Evolutionary conservation across 1,140 invertebrate species (phyloP).

Genomic region (Acromyrmex heyeri): DNA sequence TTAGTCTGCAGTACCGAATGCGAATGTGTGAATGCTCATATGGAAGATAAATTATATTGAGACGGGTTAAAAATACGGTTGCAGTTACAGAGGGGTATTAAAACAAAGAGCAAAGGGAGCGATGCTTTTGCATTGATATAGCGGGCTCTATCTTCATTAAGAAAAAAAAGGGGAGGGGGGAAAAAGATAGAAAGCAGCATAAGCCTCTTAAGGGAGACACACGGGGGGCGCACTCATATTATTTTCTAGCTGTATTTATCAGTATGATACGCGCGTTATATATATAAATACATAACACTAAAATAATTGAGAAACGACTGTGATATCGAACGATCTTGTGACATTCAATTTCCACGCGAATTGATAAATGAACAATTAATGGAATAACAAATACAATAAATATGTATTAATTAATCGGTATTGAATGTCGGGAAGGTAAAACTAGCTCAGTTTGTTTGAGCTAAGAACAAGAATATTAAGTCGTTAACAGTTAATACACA

Average conservation of each 20-base stretch:
- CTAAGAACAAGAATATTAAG: slow-evolving; percentile 81
- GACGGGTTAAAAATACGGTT: slow-evolving; percentile 81
- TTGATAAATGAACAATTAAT: slow-evolving; percentile 80
- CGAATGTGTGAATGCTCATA: slow-evolving; percentile 61
- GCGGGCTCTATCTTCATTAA: slow-evolving; percentile 63
- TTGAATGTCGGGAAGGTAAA: slow-evolving; percentile 80
- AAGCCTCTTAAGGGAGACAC: slow-evolving; percentile 67
- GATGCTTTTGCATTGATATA: slow-evolving; percentile 57
- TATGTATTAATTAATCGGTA: slow-evolving; percentile 81
- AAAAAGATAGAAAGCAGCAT: slow-evolving; percentile 64
- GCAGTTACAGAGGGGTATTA: slow-evolving; percentile 83
- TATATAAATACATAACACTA: slow-evolving; percentile 85
- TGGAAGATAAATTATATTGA: slow-evolving; percentile 66
- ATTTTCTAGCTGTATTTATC: slow-evolving; percentile 86
- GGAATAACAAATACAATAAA: slow-evolving; percentile 78
- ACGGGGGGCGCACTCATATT: slow-evolving; percentile 79
- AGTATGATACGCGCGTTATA: slow-evolving; percentile 79
- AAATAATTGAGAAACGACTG: slow-evolving; percentile 86
- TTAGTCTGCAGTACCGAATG: slow-evolving; percentile 68
- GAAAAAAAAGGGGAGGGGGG: slow-evolving; percentile 26
- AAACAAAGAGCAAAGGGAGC: slow-evolving; percentile 53
- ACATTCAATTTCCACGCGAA: slow-evolving; percentile 85
- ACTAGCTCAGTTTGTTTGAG: slow-evolving; percentile 76
- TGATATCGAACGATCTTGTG: slow-evolving; percentile 87
- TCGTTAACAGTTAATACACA: slow-evolving; percentile 82